Evolutionary conservation across 2,888 invertebrate genomes (phyloP), one percentile per base, ranked within the genome.

Genomic region (Scaptomyza parva): DNA sequence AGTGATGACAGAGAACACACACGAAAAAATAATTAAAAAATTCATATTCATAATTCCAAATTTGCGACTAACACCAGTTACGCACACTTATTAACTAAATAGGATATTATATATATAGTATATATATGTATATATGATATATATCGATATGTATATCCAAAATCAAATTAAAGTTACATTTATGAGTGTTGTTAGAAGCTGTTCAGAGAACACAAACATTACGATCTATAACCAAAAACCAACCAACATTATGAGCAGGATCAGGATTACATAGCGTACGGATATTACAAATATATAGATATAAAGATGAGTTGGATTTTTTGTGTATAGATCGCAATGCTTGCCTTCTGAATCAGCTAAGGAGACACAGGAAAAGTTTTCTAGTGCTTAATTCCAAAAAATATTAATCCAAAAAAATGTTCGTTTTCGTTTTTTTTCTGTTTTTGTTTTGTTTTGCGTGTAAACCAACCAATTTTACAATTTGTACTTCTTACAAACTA

Each of bases 1-100:
- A 89, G 89, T 90, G 75, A 86, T 86, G 89, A 90, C 81, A 88
- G 78, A 86, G 76, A 77, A 85, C 82, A 86, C 82, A 88, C 75
- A 89, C 64, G 58, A 52, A 70, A 54, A 54, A 48, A 37, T 44
- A 62, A n/a, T n/a, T n/a, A n/a, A n/a, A n/a, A n/a, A 62, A 64
- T 58, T 55, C 26, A 45, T 41, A 44, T 37, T 37, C 11, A 17
- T 33, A 61, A 66, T 72, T 73, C 71, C 86, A 85, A 81, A 81
- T 82, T 89, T 90, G 90, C 87, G 88, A 90, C 90, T 91, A 88
- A 90, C 91, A 90, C 91, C 90, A 90, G 80, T 80, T 87, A 89
- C 85, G 88, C 82, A 89, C 88, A 90, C 79, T 81, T 77, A 87
- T 61, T 12, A 69, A 37, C 55, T 69, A 64, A 64, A 66, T 54